phyloP scores from a whole-genome alignment of 2,797 vertebrate species.

The Helostoma temminkii region DNA sequence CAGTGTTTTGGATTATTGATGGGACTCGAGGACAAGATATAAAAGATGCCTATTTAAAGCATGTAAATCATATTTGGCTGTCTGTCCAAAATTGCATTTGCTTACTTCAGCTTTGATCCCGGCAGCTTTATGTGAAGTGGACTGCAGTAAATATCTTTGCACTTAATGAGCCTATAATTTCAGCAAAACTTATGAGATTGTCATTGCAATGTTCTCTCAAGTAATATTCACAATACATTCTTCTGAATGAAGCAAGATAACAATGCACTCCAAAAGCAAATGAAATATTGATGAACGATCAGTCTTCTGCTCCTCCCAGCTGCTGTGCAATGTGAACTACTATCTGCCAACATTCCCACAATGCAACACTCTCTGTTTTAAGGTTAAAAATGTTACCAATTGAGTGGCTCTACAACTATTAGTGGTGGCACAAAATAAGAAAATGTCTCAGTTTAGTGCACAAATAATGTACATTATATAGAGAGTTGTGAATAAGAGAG shows the following conservation, averaged over 20 bases:
- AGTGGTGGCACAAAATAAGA: too few relatives aligned
- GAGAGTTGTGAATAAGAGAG: not conserved
- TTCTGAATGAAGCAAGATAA: conserved; percentile 25
- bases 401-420: too few relatives aligned
- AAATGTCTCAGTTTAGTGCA: not conserved
- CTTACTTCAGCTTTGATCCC: conserved; percentile 8
- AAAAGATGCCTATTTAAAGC: conserved; percentile 5
- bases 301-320: conserved; percentile 19
- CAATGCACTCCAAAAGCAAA: conserved; percentile 13
- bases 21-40: not conserved
- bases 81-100: conserved; percentile 19
- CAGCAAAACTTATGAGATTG: not conserved
- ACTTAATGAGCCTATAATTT: conserved; percentile 26
- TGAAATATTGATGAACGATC: conserved; percentile 51
- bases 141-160: not conserved
- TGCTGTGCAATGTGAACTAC: not conserved
- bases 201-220: conserved; percentile 4
- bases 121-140: not conserved
- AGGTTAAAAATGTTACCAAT: too few relatives aligned
- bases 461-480: not conserved
- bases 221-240: conserved; percentile 9
- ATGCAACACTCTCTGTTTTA: not conserved
- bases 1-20: conserved; percentile 42
- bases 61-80: conserved; percentile 5
- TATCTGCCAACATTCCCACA: too few relatives aligned